phyloP scores from a whole-genome alignment of 2,113 vertebrate genomes.

The Delphinus delphis region DNA sequence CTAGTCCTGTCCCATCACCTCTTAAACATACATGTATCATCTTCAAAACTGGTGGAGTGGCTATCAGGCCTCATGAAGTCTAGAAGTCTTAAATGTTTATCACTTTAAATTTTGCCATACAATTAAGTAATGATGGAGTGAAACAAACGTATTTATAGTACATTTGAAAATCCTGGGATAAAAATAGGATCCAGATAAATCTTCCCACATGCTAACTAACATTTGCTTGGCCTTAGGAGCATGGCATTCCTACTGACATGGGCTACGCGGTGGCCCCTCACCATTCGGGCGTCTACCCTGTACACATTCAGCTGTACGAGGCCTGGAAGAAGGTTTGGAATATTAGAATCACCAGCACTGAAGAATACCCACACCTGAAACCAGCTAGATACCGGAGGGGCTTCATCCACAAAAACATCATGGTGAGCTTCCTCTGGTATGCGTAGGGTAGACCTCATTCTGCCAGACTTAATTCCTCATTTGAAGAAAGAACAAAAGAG shows the following conservation, averaged over 20 bases:
- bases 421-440: conserved; percentile 85
- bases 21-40: background rate
- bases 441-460: background rate
- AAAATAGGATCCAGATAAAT: background rate
- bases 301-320: conserved; percentile 96
- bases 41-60: background rate
- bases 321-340: conserved; percentile 97
- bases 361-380: conserved; percentile 98
- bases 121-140: background rate
- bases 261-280: conserved; percentile 97
- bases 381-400: conserved; percentile 94
- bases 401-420: conserved; percentile 95
- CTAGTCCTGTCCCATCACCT: background rate
- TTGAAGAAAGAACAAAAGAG: background rate
- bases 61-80: background rate
- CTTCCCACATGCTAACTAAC: background rate
- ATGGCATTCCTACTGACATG: conserved; percentile 94
- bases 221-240: conserved; percentile 87
- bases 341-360: conserved; percentile 96
- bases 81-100: background rate
- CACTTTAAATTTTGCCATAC: background rate
- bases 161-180: background rate
- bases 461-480: background rate
- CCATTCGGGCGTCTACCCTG: conserved; percentile 97
- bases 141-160: background rate